Percentiles rank a stretch among this genome's conserved stretches.
These are phyloP conservation scores for Cephus rjabovi DNA, from an alignment of 2,888 invertebrate genomes.

Conservation along the genomic window DNA sequence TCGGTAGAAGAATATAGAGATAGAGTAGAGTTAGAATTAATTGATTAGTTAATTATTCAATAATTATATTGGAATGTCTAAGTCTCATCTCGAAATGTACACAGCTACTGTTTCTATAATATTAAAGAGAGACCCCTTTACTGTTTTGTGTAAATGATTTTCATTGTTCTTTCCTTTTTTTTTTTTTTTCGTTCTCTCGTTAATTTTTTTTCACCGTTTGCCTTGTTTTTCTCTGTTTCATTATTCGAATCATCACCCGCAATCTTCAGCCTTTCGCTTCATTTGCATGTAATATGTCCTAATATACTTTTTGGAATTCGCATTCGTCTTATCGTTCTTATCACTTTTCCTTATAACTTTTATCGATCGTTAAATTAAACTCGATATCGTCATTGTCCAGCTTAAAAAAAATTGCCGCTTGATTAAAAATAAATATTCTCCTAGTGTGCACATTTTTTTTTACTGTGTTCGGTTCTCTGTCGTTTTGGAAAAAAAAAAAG, in stretches of 20 bases:
- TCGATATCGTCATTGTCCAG: not conserved
- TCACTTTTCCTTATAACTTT: not conserved
- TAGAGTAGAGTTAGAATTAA: conserved; percentile 65
- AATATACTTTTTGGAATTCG: not conserved
- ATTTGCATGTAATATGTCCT: not conserved
- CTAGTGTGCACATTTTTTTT: not conserved
- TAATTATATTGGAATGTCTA: conserved; percentile 48
- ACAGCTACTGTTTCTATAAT: conserved; percentile 13
- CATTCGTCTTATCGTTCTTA: not conserved
- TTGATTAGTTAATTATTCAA: conserved; percentile 43
- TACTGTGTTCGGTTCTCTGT: not conserved
- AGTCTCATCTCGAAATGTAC: conserved; percentile 42
- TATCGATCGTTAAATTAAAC: not conserved
- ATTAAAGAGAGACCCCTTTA: not conserved
- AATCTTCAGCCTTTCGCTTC: not conserved
- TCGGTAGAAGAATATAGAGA: conserved; percentile 66
- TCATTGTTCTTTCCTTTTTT: not conserved
- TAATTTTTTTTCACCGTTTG: not conserved
- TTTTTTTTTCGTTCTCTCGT: no score
- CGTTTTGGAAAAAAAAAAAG: not conserved
- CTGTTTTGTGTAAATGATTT: not conserved
- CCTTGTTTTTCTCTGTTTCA: not conserved
- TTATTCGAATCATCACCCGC: not conserved
- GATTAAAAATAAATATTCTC: not conserved
- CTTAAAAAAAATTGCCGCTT: not conserved